Evolutionary conservation across 2,888 invertebrate genomes (phyloP), one percentile per base, ranked within the genome.

Genomic region (Nomada flava): DNA sequence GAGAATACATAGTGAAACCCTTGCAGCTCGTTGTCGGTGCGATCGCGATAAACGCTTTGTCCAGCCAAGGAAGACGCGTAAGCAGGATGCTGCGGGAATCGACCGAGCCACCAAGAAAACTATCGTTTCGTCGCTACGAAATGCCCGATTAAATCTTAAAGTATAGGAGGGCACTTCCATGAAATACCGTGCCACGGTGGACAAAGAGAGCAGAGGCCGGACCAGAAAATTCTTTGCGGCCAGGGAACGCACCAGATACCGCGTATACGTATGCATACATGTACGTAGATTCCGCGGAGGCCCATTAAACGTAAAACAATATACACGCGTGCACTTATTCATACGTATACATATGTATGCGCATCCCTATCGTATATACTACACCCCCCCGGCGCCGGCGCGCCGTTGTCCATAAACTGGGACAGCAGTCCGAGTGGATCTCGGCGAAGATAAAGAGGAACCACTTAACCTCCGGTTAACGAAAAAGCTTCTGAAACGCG

Each of bases 391-490:
- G 42, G 50, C 55, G 50, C 18, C 29, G 59, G 36, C 26, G 29
- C 65, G 15, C 29, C 29, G 20, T 55, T 47, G 23, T 29, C 55
- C 57, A 29, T 57, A 73, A 83, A 81, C 63, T 83, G 75, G 83
- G 75, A 72, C 81, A 81, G 62, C 64, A 69, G 74, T 59, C 64
- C 74, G 60, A 71, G 75, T 69, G 72, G 67, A 77, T 64, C 68
- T 81, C 72, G 57, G 50, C 60, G 52, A 71, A 71, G 68, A 75
- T 73, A 72, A 79, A 79, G 71, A 65, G 76, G 79, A 52, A 68
- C 53, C 73, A 64, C 76, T 85, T 76, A 79, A 81, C 79, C 74
- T 65, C 71, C 69, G 72, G 65, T 76, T 68, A 63, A 67, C 59
- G 76, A 76, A 79, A 82, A 78, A 69, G 63, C 73, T 77, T 67